Conservation (phyloP, 2,113 vertebrate species). For the Dolichallabes microphthalmus region DNA sequence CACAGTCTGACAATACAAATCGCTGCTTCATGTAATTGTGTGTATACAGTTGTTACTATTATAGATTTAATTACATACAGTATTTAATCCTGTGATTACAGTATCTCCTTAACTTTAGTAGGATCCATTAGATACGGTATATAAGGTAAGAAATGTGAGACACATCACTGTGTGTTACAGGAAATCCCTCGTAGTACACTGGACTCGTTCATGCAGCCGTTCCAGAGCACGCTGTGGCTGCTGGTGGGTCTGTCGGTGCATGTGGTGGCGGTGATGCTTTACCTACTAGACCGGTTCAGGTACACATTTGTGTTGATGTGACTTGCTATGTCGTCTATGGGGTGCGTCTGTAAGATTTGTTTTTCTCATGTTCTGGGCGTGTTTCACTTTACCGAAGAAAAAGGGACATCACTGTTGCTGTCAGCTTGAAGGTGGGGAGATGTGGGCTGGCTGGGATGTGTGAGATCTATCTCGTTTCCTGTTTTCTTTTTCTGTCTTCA, state of each 20-base stretch:
- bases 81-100: not conserved
- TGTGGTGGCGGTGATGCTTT: slow-evolving; percentile 98
- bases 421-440: slow-evolving; percentile 20
- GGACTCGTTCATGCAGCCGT: slow-evolving; percentile 99
- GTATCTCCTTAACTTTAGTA: not conserved
- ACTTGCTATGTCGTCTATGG: slow-evolving; percentile 16
- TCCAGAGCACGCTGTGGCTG: slow-evolving; percentile 96
- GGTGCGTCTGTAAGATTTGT: not conserved
- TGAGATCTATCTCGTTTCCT: slow-evolving; percentile 26
- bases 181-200: slow-evolving; percentile 97
- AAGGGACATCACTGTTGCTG: slow-evolving; percentile 8
- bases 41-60: not conserved
- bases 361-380: not conserved
- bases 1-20: not conserved
- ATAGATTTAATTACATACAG: not conserved
- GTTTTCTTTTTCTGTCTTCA: slow-evolving; percentile 47
- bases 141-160: not conserved
- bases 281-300: slow-evolving; percentile 97
- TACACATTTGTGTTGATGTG: slow-evolving; percentile 59
- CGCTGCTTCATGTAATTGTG: not conserved
- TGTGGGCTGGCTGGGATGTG: slow-evolving; percentile 26
- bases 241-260: slow-evolving; percentile 96
- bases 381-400: not conserved
- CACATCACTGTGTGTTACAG: slow-evolving; percentile 64
- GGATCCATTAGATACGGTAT: not conserved